phyloP scores from a whole-genome alignment of 2,888 invertebrate species.

The Tenthredo scrophulariae region DNA sequence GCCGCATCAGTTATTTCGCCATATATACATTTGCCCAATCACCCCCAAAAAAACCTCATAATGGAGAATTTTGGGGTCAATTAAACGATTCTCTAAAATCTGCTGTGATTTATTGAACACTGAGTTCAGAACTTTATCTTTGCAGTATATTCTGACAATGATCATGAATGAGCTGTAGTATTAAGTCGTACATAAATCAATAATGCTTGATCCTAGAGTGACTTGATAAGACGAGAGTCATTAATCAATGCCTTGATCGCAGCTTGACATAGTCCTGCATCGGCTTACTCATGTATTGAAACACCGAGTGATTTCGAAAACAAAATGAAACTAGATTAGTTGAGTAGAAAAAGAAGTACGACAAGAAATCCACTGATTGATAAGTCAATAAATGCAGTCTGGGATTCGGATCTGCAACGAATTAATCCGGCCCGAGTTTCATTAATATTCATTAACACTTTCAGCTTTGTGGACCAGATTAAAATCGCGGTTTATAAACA shows the following conservation, averaged over 20 bases:
- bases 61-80: neutral
- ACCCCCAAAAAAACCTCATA: neutral
- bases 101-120: neutral
- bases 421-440: conserved; percentile 2
- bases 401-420: conserved; percentile 18
- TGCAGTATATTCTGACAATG: neutral
- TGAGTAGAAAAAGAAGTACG: neutral
- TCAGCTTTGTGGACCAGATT: conserved; percentile 32
- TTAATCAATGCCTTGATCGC: neutral
- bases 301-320: conserved; percentile 1
- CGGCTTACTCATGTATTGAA: neutral
- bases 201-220: neutral
- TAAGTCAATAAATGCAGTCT: neutral
- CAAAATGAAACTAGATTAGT: neutral
- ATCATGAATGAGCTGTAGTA: neutral
- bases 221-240: neutral
- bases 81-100: neutral
- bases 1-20: neutral
- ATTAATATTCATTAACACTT: conserved; percentile 43
- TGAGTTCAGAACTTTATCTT: too few species aligned
- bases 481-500: conserved; percentile 30
- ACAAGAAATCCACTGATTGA: neutral
- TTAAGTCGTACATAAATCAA: neutral
- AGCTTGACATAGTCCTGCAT: neutral
- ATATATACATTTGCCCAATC: neutral